Evolutionary conservation across 1,140 invertebrate species (phyloP), one percentile per base, ranked within the genome.

Genomic region (Drosophila navojoa): DNA sequence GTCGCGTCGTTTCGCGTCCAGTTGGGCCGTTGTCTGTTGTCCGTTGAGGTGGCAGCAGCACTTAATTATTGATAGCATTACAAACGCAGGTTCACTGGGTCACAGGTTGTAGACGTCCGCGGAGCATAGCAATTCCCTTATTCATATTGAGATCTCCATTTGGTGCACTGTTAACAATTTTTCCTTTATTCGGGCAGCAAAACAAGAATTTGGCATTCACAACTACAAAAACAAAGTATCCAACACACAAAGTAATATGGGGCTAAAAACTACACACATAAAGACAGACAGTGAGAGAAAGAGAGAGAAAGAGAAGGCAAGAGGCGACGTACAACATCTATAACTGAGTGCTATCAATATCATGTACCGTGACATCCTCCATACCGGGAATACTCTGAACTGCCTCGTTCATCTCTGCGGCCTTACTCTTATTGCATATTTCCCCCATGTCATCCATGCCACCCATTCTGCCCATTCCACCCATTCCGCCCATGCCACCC

Each of bases 31-130:
- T 38, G 42, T 45, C 42, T 15, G 25, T 60, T 71, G 80, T 72
- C 80, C 55, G 40, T 54, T 49, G 66, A 87, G 82, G 82, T 86
- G 82, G 82, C 82, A 87, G 79, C 71, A 79, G 79, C 82, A 87
- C 82, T 87, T 87, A 87, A 87, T 87, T 87, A 87, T 87, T 87
- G 84, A 87, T 87, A 89, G 79, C 79, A 87, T 89, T 89, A 87
- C 82, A 87, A 82, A 47, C 79, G 60, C 59, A 29, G 76, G 82
- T 89, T 87, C 82, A 87, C 44, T 82, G 64, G 82, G 82, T 87
- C 84, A 87, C 60, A 40, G 25, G 62, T 45, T 87, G 82, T 86
- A 62, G 53, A 49, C 53, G 70, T 77, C 53, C 74, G 13, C 45
- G 16, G 19, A n/a, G 7, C 7, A 42, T 22, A 29, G 32, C n/a